A percentile compares a stretch with the other conserved stretches of the same genome.
Conservation (phyloP, 2,888 invertebrate genomes). For the Eupithecia inturbata region DNA sequence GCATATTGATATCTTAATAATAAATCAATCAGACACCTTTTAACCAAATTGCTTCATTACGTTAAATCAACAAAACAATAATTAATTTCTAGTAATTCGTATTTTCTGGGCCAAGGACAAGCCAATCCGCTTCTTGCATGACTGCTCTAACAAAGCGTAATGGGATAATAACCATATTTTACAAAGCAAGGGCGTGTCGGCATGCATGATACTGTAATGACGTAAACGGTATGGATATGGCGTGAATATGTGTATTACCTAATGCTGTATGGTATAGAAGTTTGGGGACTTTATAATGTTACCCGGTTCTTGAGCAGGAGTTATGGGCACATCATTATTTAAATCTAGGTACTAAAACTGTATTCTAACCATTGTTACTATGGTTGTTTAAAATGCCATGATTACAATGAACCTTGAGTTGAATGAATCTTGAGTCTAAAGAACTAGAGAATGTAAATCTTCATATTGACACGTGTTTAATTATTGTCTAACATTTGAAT, state of each 20-base stretch:
- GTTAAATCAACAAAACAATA: constrained; percentile 30
- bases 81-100: constrained; percentile 38
- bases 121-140: constrained; percentile 50
- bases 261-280: background rate
- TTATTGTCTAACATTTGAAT: background rate
- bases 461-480: background rate
- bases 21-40: background rate
- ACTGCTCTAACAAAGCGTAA: constrained; percentile 48
- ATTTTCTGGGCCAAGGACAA: constrained; percentile 52
- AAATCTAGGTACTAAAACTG: background rate
- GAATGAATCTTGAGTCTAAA: background rate
- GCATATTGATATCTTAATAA: background rate
- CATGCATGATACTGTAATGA: constrained; percentile 18
- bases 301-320: background rate
- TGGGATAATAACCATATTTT: constrained; percentile 45
- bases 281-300: background rate
- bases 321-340: background rate
- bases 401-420: background rate
- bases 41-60: background rate
- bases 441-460: background rate
- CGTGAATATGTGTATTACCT: background rate
- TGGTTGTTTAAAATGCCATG: background rate
- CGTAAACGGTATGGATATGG: background rate
- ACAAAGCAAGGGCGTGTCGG: constrained; percentile 48
- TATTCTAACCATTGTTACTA: background rate